Evolutionary conservation across 2,888 invertebrate species (phyloP).

Genomic region (Tuta absoluta): DNA sequence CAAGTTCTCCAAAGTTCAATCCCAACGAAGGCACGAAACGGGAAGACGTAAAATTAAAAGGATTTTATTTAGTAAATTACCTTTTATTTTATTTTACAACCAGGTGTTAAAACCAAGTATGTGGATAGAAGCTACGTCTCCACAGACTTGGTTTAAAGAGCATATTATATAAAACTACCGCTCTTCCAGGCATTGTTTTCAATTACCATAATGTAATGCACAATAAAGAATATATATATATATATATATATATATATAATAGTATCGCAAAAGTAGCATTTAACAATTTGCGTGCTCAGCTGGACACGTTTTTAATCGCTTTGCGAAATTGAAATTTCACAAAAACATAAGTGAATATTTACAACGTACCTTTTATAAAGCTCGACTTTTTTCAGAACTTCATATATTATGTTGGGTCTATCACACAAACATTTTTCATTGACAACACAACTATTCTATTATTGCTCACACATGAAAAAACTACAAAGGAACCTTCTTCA

Average conservation of each 20-base stretch:
- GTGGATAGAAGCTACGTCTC: too few species aligned
- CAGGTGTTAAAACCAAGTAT: neutral
- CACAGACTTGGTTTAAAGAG: too few species aligned
- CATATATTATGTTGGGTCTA: neutral
- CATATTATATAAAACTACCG: neutral
- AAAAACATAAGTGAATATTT: neutral
- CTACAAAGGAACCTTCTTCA: neutral
- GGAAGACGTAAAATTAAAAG: too few species aligned
- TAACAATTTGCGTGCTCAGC: slow-evolving; percentile 4
- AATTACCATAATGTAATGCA: slow-evolving; percentile 17
- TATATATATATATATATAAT: too few species aligned
- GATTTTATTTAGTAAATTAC: too few species aligned
- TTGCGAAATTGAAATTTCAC: neutral
- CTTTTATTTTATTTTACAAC: too few species aligned
- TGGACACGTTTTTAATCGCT: slow-evolving; percentile 1
- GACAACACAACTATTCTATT: neutral
- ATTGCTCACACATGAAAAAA: neutral
- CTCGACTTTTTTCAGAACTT: neutral
- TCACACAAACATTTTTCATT: neutral
- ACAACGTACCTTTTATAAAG: neutral
- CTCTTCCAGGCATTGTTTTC: slow-evolving; percentile 10
- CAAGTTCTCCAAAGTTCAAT: neutral
- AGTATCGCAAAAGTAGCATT: slow-evolving; percentile 20
- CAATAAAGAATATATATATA: too few species aligned
- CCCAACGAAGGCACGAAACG: neutral